Evolutionary conservation across 2,113 vertebrate genomes (phyloP), one percentile per base, ranked within the genome.

Genomic region (Rhinolophus sinicus): DNA sequence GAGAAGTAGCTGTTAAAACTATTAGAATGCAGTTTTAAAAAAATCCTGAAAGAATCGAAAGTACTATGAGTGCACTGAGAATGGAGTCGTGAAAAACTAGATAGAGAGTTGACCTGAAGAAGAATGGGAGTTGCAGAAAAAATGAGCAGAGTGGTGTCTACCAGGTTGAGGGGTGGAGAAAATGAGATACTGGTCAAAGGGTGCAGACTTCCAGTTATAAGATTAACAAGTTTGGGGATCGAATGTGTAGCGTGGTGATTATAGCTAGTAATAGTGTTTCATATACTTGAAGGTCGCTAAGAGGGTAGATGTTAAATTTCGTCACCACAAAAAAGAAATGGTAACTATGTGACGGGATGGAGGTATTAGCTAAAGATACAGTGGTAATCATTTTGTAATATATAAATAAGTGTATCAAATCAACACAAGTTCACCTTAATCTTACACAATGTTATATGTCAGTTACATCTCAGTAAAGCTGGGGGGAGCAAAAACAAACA

Each of bases 291-390:
- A 56, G n/a, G 81, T 85, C 76, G 44, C 80, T 85, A 76, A 54
- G 26, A 75, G 14, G 33, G 44, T 92, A 84, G 44, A 65, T 92
- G 10, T 76, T 92, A 93, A 85, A 65, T 76, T n/a, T 75, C 85
- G 26, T 76, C 47, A 85, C 47, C 58, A 93, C 2, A 89, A 65
- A 92, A 76, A 58, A 19, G 26, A 92, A 40, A 76, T 50, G 44
- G 8, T 65, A n/a, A 47, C 24, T 77, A 19, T 76, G 81, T n/a
- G 3, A 67, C 15, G 0, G 21, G n/a, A n/a, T 4, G 6, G 69
- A 76, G 60, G 26, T 75, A n/a, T 64, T 73, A 52, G 62, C 58
- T 65, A 24, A 75, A n/a, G 35, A 21, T 64, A 44, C 28, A 47
- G 21, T 35, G 35, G 60, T 85, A 54, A 85, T 44, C 22, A 76